Evolutionary conservation across 1,140 invertebrate species (phyloP).

Genomic region (Propsilocerus akamusi): DNA sequence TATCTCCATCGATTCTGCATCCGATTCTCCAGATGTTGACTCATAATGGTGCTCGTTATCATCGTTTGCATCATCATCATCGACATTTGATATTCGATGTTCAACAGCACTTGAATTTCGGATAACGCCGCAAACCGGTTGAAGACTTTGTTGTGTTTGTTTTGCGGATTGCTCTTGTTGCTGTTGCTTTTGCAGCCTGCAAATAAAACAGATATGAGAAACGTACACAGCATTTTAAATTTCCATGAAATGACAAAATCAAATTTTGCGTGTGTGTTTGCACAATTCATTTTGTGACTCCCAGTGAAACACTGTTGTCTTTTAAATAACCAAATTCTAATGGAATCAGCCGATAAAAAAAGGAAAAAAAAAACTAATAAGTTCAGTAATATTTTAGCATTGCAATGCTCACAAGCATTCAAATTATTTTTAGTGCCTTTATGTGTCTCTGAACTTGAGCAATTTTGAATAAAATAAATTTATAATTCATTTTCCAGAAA

Average conservation of each 20-base stretch:
- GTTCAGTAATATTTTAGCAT: no score
- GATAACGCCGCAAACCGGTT: not conserved
- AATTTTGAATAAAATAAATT: no score
- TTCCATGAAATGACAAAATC: not conserved
- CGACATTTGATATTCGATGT: not conserved
- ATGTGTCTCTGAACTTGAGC: no score
- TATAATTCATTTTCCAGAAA: no score
- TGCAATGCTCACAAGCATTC: no score
- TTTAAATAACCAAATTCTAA: no score
- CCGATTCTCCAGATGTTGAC: constrained; percentile 13
- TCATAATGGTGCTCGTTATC: not conserved
- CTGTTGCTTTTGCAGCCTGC: not conserved
- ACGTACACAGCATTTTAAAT: not conserved
- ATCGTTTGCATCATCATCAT: not conserved
- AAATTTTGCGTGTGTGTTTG: not conserved
- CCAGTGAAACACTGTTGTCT: no score
- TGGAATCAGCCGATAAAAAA: no score
- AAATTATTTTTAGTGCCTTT: no score
- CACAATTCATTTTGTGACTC: not conserved
- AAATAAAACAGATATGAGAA: not conserved
- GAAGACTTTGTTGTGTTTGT: not conserved
- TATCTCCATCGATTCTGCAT: constrained; percentile 21
- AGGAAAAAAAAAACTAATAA: no score
- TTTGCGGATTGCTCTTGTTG: not conserved
- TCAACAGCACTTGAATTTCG: not conserved